Evolutionary conservation across 1,140 invertebrate species (phyloP), one percentile per base, ranked within the genome.

Genomic region (Scylla paramamosain): DNA sequence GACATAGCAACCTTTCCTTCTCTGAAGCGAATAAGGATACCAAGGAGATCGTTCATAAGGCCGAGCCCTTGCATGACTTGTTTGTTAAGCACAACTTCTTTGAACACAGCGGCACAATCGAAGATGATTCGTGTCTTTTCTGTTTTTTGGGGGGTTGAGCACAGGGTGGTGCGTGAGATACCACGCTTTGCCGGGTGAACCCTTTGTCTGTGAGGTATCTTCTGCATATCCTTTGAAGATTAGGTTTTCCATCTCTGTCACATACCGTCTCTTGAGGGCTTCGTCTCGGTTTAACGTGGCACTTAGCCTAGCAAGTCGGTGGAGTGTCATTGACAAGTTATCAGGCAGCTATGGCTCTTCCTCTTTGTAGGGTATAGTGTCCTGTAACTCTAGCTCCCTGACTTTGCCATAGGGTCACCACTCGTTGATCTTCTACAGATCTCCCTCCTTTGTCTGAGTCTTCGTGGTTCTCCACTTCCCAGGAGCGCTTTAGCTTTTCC

Each of bases 81-180:
- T 8, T 7, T 84, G 83, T 84, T 84, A 25, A 84, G 83, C 31
- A 31, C 25, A 39, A 89, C 16, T n/a, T 46, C 90, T 10, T 91
- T 67, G 90, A 52, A 91, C 52, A 20, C 25, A 3, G 90, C 90
- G 6, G 90, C 90, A 32, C 90, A 91, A n/a, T 91, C 48, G 28
- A 91, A 91, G 12, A 91, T 46, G 25, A 91, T 59, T 4, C 45
- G 39, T 10, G 39, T 91, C n/a, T 91, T 91, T 10, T 48, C 45
- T 10, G 39, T 10, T 45, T 32, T 89, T 6, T 52, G 6, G 6
- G 48, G 48, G 48, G 48, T 14, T 52, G 14, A 52, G 48, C 48
- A 52, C 48, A 7, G 48, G 48, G 14, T 52, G 48, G 14, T 52
- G 48, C 14, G 48, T 6, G 14, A 52, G 48, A 52, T 52, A 89